Base-by-base conservation (phyloP, 2,888 invertebrate genomes). In the Theodoxus fluviatilis region DNA sequence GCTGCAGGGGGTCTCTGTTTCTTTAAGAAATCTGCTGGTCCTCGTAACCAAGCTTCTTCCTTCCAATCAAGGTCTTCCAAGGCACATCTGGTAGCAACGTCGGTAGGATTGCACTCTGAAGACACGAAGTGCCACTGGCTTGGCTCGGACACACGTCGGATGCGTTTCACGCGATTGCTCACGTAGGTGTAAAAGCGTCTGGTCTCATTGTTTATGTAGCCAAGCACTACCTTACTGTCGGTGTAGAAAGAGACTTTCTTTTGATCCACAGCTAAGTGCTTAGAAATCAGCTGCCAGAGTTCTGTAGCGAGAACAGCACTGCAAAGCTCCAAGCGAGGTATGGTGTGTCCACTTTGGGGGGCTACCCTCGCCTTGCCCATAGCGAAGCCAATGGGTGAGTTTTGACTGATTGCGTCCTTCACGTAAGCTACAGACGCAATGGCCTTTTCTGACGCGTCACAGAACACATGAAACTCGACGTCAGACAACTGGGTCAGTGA, bases 401-500 rank as follows among this genome's bases (percentile, higher is more conserved):
- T 18, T 15, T 6, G 18, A 7, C 28, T 1, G 37, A 1, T 25
- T 31, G 38, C 4, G 1, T 38, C 38, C 33, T 31, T 64, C 2
- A 71, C 18, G 28, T 71, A 74, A 4, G 52, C 67, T 0, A 66
- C 71, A 4, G 69, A 69, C 15, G 72, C 66, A 25, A 73, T 73
- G 2, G 69, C 73, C n/a, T 68, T 68, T 63, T 70, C 73, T 6
- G 71, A 71, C 6, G 75, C 75, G 63, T 75, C 74, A 9, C 66
- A 64, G 66, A 72, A 75, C 7, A 72, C 25, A 40, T 72, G 74
- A 7, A 72, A 7, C 43, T 70, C 66, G 22, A 18, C 35, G 4
- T 31, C 18, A 12, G 9, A 18, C 12, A 59, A 28, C 3, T 28
- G 0, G 0, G n/a, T 37, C 25, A 55, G 33, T n/a, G n/a, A n/a